Evolutionary conservation across 2,113 vertebrate genomes (phyloP), one percentile per base, ranked within the genome.

Genomic region (Balaenoptera acutorostrata): DNA sequence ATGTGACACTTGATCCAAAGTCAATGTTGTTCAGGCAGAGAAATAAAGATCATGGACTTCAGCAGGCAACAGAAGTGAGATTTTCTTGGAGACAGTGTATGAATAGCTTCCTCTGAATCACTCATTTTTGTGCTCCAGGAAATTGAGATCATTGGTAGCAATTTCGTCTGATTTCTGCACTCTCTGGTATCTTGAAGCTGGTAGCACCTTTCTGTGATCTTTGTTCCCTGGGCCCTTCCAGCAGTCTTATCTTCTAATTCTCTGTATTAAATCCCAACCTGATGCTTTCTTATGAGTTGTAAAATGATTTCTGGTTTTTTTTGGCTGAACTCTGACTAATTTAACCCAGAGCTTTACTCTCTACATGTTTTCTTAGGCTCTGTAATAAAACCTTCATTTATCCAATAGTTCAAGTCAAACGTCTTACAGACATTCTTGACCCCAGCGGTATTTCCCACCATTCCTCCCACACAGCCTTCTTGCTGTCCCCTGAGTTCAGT

Each of bases 281-380:
- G 23, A 8, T 88, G 20, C 33, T 93, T 64, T 52, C 15, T 49
- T 69, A 12, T 21, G 29, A 41, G 9, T 61, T 33, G 3, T 57
- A 41, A 71, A 83, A 41, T 13, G n/a, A 15, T 49, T 33, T 83
- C 57, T 89, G 8, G 8, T 36, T 75, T 84, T 84, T 46, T 49
- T 33, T 68, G 68, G 44, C 29, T 66, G 57, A 83, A 88, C 39
- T 36, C 88, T 59, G 33, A 83, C 39, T 59, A 39, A 93, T 31
- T 80, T 81, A 88, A 57, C 39, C n/a, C 44, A 33, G 33, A 59
- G 31, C 13, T 59, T 82, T 83, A 4, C 15, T 63, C 4, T 88
- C 57, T 74, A 31, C 46, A 41, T n/a, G 13, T 83, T 88, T 93
- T 88, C 46, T 57, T 49, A 12, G 18, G 57, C 33, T 88, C 39